A percentile compares a stretch with the other conserved stretches of the same genome.
phyloP scores from a whole-genome alignment of 53 echinoderm and acorn worm genomes.

The Arbacia lixula region DNA sequence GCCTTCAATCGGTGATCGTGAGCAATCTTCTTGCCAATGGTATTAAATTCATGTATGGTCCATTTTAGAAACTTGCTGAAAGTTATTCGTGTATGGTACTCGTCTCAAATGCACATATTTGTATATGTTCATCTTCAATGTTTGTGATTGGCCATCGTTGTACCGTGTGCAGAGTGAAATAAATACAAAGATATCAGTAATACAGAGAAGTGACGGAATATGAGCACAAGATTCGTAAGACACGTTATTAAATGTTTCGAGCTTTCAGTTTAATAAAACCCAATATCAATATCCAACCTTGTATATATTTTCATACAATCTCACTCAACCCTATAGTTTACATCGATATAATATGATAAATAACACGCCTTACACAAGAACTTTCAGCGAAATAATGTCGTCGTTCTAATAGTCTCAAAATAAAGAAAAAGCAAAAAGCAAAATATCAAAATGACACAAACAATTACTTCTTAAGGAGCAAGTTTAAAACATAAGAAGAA shows the following conservation, averaged over 20 bases:
- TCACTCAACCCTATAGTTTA: slow-evolving; percentile 31
- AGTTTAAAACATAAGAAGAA: too few relatives aligned
- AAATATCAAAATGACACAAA: slow-evolving; percentile 8
- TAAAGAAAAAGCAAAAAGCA: not conserved
- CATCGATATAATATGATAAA: slow-evolving; percentile 28
- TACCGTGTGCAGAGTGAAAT: too few relatives aligned
- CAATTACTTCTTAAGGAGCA: too few relatives aligned
- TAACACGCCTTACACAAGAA: slow-evolving; percentile 26
- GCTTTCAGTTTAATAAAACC: slow-evolving; percentile 57
- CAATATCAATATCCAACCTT: slow-evolving; percentile 48
- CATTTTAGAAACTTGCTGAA: too few relatives aligned
- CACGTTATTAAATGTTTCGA: slow-evolving; percentile 34
- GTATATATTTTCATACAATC: slow-evolving; percentile 28
- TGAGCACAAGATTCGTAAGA: not conserved
- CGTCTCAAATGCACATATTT: too few relatives aligned
- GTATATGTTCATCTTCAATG: too few relatives aligned
- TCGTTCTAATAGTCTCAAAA: slow-evolving; percentile 13
- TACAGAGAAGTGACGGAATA: not conserved
- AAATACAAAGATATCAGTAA: not conserved
- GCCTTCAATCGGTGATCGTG: too few relatives aligned
- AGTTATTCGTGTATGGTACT: too few relatives aligned
- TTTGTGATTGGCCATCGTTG: too few relatives aligned
- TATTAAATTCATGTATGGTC: too few relatives aligned
- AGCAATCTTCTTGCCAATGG: too few relatives aligned
- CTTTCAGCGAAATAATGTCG: slow-evolving; percentile 25